These are phyloP conservation scores for Merluccius polli DNA, from an alignment of 2,797 vertebrate species.

Conservation along the genomic window DNA sequence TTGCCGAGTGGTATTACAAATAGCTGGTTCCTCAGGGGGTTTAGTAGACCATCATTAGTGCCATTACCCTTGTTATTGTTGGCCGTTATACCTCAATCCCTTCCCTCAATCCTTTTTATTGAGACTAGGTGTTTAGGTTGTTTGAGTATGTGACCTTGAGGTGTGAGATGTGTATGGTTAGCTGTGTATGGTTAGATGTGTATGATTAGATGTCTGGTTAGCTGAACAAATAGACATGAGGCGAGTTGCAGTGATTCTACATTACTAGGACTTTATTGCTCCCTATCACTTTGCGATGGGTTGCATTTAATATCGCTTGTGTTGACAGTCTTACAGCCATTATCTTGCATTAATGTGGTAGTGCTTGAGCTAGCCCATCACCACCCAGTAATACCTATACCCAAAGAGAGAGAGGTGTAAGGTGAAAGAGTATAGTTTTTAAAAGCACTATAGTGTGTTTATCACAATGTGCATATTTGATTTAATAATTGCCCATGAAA, in stretches of 20 bases:
- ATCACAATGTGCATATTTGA: not conserved
- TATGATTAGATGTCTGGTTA: not conserved
- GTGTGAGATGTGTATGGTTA: not conserved
- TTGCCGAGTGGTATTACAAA: not conserved
- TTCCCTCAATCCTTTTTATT: too few species aligned
- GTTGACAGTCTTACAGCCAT: slow-evolving; percentile 49
- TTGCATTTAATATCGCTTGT: slow-evolving; percentile 50
- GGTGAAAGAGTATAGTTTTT: not conserved
- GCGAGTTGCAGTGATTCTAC: not conserved
- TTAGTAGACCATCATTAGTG: not conserved
- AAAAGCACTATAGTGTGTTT: not conserved
- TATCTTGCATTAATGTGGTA: slow-evolving; percentile 23
- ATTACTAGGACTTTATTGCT: slow-evolving; percentile 37
- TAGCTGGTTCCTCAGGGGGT: not conserved
- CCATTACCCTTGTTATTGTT: not conserved
- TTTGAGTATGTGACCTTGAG: not conserved
- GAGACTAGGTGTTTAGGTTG: not conserved
- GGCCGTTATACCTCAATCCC: not conserved
- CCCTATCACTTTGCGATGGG: slow-evolving; percentile 45
- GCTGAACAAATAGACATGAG: not conserved
- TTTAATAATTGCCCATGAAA: not conserved
- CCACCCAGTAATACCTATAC: slow-evolving; percentile 29
- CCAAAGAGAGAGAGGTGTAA: slow-evolving; percentile 6
- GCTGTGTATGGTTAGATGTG: not conserved
- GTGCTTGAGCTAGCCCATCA: slow-evolving; percentile 3